phyloP scores from a whole-genome alignment of 2,797 vertebrate genomes.

The Chelon labrosus region DNA sequence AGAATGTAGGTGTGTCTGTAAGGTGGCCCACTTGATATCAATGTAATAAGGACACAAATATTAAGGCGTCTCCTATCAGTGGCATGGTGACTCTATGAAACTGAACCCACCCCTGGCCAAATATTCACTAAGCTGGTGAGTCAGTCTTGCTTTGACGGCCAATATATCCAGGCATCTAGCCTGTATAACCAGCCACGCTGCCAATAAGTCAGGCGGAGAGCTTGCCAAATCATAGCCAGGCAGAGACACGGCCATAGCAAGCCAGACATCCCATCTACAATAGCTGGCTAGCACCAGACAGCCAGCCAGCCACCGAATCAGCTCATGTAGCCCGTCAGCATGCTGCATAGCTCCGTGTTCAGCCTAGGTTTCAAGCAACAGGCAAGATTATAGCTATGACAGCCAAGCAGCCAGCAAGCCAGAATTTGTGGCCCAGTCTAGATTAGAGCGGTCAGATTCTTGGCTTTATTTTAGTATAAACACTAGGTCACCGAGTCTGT shows the following conservation, averaged over 20 bases:
- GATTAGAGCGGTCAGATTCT: conserved; percentile 44
- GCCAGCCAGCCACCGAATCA: conserved; percentile 48
- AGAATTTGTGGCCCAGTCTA: conserved; percentile 30
- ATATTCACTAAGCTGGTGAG: conserved; percentile 55
- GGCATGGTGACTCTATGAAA: conserved; percentile 47
- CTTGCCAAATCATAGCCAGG: conserved; percentile 54
- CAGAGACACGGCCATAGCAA: conserved; percentile 31
- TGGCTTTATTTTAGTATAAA: conserved; percentile 50
- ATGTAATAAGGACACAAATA: conserved; percentile 46
- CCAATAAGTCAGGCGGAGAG: conserved; percentile 51
- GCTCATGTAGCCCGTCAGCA: conserved; percentile 40
- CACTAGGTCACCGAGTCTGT: conserved; percentile 19
- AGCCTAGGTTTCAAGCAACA: conserved; percentile 40
- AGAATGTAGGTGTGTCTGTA: conserved; percentile 29
- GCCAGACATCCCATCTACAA: conserved; percentile 44
- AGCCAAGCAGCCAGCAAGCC: conserved; percentile 38
- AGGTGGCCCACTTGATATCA: conserved; percentile 17
- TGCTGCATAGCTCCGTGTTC: conserved; percentile 33
- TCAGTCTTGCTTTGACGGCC: conserved; percentile 47
- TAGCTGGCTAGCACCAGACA: conserved; percentile 24
- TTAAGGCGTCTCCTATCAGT: conserved; percentile 55
- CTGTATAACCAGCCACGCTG: conserved; percentile 45
- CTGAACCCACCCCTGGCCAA: conserved; percentile 47
- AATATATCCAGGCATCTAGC: conserved; percentile 56
- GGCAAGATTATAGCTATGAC: conserved; percentile 48